Evolutionary conservation across 2,113 vertebrate species (phyloP).

Genomic region (Lepus europaeus): DNA sequence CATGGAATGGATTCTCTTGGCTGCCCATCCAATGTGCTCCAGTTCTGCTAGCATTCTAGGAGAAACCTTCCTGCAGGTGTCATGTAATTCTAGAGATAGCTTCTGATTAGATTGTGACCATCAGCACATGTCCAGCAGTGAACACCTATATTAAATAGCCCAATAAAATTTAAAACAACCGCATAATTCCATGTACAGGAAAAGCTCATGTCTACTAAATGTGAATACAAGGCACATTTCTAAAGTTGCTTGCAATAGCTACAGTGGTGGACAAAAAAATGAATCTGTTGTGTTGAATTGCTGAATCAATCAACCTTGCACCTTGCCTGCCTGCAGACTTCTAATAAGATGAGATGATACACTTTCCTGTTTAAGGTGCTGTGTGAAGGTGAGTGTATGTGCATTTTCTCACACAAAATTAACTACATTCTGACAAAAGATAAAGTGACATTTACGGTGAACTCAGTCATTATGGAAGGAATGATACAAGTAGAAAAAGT

Average conservation of each 20-base stretch:
- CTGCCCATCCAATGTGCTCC: neutral
- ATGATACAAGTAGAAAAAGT: neutral
- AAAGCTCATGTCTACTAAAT: neutral
- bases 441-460: neutral
- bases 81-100: neutral
- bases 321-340: neutral
- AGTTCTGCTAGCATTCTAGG: neutral
- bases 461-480: neutral
- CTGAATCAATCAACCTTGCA: neutral
- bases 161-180: neutral
- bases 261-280: neutral
- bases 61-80: neutral
- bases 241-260: neutral
- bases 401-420: neutral
- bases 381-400: no score
- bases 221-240: neutral
- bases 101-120: neutral
- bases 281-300: neutral
- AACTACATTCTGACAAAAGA: conserved; percentile 2
- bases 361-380: neutral
- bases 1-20: neutral
- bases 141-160: neutral
- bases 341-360: neutral
- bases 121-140: neutral
- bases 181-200: neutral